Evolutionary conservation across 2,797 vertebrate genomes (phyloP), one percentile per base, ranked within the genome.

Genomic region (Pipistrellus kuhlii): DNA sequence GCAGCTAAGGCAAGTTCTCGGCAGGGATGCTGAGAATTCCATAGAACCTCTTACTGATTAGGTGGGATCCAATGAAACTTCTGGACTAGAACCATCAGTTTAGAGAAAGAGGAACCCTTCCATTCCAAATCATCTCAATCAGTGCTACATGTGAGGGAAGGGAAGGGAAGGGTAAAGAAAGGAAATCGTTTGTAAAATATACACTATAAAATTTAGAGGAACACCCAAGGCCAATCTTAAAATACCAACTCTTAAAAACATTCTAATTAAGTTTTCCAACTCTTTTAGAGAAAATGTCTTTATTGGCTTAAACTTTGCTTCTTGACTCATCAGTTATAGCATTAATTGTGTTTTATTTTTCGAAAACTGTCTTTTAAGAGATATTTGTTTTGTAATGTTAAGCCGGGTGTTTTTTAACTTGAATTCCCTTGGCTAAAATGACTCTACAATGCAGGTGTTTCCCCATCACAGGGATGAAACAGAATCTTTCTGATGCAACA

Each of bases 341-440:
- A 93, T 21, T 1, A 0, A 85, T 96, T 96, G 81, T 90, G 69
- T 90, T 93, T 96, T 86, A 32, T 87, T 95, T 97, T 85, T 88
- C 93, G 83, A 96, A 97, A 97, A 93, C 13, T 35, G 25, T 6
- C 86, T 53, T 97, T 96, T 72, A 92, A 97, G 84, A 81, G 84
- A 80, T 4, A 2, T 44, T 95, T 95, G 35, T 44, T 51, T 8
- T 9, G 97, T 82, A 96, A 94, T 92, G 53, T 97, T 93, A 96
- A 64, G 73, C 66, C 93, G 87, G 82, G 78, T 97, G 80, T 96
- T 96, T 96, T 94, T 94, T 93, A 94, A 88, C 55, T 78, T 89
- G 86, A 95, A 73, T 44, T 80, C 86, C 80, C 30, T 96, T 86
- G 87, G 57, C 89, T 80, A 68, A 57, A 9, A 77, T 71, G 0